Conservation (phyloP, 2,888 invertebrate genomes). For the Pollenia griseotomentosa region DNA sequence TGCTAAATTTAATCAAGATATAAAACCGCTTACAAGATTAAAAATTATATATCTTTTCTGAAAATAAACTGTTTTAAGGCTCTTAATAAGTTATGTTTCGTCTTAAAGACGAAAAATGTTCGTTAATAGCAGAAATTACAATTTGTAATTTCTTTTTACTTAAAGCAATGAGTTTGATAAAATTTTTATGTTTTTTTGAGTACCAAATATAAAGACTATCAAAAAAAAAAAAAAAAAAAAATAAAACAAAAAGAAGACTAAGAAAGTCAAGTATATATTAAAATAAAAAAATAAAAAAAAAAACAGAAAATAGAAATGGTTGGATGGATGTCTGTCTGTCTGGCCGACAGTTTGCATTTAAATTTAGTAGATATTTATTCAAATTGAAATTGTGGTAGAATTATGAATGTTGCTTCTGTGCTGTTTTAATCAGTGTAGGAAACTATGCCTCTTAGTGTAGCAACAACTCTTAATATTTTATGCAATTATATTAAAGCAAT, state of each 20-base stretch:
- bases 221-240: too few relatives aligned
- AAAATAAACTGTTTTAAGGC: too few relatives aligned
- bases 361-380: too few relatives aligned
- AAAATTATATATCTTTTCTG: background rate
- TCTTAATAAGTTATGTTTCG: background rate
- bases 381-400: too few relatives aligned
- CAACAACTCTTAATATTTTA: constrained; percentile 1
- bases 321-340: background rate
- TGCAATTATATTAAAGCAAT: constrained; percentile 12
- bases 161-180: background rate
- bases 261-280: background rate
- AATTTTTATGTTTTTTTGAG: constrained; percentile 5
- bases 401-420: background rate
- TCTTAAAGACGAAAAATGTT: background rate
- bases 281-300: background rate
- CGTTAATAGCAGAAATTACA: background rate
- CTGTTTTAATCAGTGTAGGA: background rate
- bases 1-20: too few relatives aligned
- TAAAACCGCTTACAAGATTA: too few relatives aligned
- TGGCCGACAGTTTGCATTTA: background rate
- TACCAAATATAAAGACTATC: background rate
- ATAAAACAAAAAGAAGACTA: background rate
- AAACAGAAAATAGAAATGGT: background rate
- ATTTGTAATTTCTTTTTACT: background rate
- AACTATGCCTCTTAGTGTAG: background rate